These are phyloP conservation scores for Aricia agestis DNA, from an alignment of 1,140 invertebrate species.

Conservation along the genomic window DNA sequence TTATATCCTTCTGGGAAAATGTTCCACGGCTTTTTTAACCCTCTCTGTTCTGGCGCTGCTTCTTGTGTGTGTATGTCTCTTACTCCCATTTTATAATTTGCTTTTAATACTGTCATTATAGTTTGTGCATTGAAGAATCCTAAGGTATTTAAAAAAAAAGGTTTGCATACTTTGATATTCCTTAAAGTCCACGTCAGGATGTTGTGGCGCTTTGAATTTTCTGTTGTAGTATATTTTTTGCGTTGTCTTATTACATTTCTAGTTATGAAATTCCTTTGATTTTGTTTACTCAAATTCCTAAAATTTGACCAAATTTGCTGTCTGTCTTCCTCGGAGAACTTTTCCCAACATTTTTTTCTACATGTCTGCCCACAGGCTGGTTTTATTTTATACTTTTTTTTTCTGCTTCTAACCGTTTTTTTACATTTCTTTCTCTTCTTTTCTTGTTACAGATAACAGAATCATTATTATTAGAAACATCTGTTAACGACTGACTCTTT, in stretches of 20 bases:
- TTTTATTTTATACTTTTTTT: slow-evolving; percentile 12
- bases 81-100: not conserved
- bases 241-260: not conserved
- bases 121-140: slow-evolving; percentile 5
- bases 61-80: not conserved
- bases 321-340: too few species aligned
- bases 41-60: slow-evolving; percentile 11
- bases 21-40: slow-evolving; percentile 3
- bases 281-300: slow-evolving; percentile 9
- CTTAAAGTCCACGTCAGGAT: slow-evolving; percentile 4
- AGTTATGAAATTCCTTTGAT: slow-evolving; percentile 5
- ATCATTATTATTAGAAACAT: too few species aligned
- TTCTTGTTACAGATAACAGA: not conserved
- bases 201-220: not conserved
- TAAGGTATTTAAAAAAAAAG: slow-evolving; percentile 5
- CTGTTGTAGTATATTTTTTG: not conserved
- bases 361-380: not conserved
- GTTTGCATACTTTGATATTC: slow-evolving; percentile 12
- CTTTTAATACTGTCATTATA: slow-evolving; percentile 14
- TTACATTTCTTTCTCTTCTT: slow-evolving; percentile 7
- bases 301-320: not conserved
- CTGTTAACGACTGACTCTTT: too few species aligned
- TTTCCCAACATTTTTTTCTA: too few species aligned
- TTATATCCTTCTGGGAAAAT: not conserved
- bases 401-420: not conserved